Base-by-base conservation (phyloP, 2,113 vertebrate species). In the Synodontis membranacea region DNA sequence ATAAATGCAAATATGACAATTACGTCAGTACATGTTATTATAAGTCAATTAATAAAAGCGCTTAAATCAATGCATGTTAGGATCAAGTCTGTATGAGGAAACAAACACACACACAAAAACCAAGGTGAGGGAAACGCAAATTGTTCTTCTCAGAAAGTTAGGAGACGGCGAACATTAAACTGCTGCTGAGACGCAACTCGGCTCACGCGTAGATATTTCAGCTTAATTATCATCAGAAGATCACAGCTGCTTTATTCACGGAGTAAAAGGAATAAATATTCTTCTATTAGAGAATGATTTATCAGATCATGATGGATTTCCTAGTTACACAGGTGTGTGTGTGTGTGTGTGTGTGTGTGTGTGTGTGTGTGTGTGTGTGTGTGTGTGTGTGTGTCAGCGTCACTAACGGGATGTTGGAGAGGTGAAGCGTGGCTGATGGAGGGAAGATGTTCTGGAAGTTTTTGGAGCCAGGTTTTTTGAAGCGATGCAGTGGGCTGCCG, bases 401-500 rank as follows among this genome's bases (percentile, higher is more conserved):
- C 4, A 88, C 96, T 95, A 92, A 97, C 97, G 96, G 96, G 82
- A 97, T 96, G 89, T 96, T 97, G 88, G 95, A 96, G 72, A 97
- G 95, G 92, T 97, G 96, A 82, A 97, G 92, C 2, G 96, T 97
- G 44, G 94, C 95, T 85, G 96, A 97, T 0, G 97, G 96, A 86
- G 97, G 96, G 83, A 95, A 96, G 80, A 97, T 95, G 89, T 97
- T 96, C 82, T 94, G 93, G 91, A 96, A 96, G 89, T 96, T 96
- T 89, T 94, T 96, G 58, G 96, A 96, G 64, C 94, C 94, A 60
- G 96, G 94, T 39, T 94, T 95, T 91, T 95, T 97, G 92, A 96
- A 97, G 89, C 96, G 96, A 92, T 97, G 96, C 85, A 97, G 91
- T 44, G 95, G 96, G 88, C 95, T 96, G 80, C 95, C 94, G 76